Evolutionary conservation across 2,888 invertebrate species (phyloP).

Genomic region (Bruchidius siliquastri): DNA sequence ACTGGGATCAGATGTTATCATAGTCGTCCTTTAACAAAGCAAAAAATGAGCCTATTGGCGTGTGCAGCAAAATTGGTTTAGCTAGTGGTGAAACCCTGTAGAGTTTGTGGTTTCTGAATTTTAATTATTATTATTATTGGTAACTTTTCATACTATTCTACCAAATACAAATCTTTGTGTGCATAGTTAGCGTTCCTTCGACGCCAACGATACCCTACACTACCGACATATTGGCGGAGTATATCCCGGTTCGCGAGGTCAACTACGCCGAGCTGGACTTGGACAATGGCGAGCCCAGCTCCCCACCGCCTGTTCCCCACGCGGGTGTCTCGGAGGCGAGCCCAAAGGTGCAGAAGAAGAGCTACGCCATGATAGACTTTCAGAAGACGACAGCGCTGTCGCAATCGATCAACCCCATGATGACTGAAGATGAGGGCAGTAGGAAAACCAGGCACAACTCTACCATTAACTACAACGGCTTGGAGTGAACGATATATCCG

Average conservation of each 20-base stretch:
- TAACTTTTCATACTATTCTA: no score
- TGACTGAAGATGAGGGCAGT: slow-evolving; percentile 68
- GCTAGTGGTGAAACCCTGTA: no score
- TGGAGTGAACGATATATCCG: slow-evolving; percentile 14
- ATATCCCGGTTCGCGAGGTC: slow-evolving; percentile 51
- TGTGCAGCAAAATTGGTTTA: no score
- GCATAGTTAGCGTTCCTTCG: slow-evolving; percentile 21
- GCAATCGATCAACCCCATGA: slow-evolving; percentile 70
- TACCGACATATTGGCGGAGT: slow-evolving; percentile 11
- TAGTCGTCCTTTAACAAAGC: no score
- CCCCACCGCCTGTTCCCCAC: background rate
- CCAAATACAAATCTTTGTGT: slow-evolving; percentile 10
- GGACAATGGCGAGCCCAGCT: slow-evolving; percentile 45
- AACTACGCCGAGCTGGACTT: slow-evolving; percentile 81
- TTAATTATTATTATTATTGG: no score
- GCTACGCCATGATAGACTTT: slow-evolving; percentile 91
- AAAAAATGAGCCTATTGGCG: no score
- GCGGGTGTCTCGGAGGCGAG: slow-evolving; percentile 39
- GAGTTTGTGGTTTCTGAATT: no score
- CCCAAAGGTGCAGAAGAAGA: slow-evolving; percentile 53
- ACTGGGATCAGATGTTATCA: no score
- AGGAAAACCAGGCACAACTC: slow-evolving; percentile 82
- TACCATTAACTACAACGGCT: slow-evolving; percentile 54
- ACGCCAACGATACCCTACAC: slow-evolving; percentile 29
- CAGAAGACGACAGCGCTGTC: slow-evolving; percentile 87